Percentiles rank a stretch among this genome's conserved stretches.
Evolutionary conservation across 2,888 invertebrate genomes (phyloP).

Genomic region (Laothoe populi): DNA sequence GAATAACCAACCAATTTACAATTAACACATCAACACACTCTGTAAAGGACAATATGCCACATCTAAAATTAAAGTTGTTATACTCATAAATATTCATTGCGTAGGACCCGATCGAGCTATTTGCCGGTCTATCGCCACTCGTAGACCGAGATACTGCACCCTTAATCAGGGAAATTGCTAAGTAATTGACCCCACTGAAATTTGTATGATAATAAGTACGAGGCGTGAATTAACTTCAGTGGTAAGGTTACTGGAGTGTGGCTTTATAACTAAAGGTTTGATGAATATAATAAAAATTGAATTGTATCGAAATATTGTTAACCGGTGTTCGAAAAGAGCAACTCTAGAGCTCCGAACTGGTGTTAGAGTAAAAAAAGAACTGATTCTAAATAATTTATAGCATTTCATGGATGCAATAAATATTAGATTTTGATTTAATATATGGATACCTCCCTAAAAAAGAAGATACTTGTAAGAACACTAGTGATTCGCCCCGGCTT

Average conservation of each 20-base stretch:
- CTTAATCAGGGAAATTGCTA: slow-evolving; percentile 75
- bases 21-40: slow-evolving; percentile 25
- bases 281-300: too few relatives aligned
- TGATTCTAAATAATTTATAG: too few relatives aligned
- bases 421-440: too few relatives aligned
- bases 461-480: too few relatives aligned
- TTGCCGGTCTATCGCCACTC: slow-evolving; percentile 71
- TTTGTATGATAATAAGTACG: slow-evolving; percentile 68
- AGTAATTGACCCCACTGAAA: slow-evolving; percentile 69
- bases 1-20: slow-evolving; percentile 15
- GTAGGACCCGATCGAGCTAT: slow-evolving; percentile 65
- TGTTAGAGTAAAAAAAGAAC: too few relatives aligned
- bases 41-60: slow-evolving; percentile 36
- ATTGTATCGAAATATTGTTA: too few relatives aligned
- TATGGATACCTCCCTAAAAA: too few relatives aligned
- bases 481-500: too few relatives aligned
- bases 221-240: slow-evolving; percentile 47
- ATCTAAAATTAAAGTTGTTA: slow-evolving; percentile 62
- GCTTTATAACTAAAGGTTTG: background rate
- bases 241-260: slow-evolving; percentile 44
- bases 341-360: too few relatives aligned
- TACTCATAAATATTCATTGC: slow-evolving; percentile 72
- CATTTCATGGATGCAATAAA: too few relatives aligned
- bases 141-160: slow-evolving; percentile 52
- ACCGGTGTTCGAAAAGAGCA: too few relatives aligned